These are phyloP conservation scores for Dasyurus viverrinus DNA, from an alignment of 2,113 vertebrate species.

Conservation along the genomic window DNA sequence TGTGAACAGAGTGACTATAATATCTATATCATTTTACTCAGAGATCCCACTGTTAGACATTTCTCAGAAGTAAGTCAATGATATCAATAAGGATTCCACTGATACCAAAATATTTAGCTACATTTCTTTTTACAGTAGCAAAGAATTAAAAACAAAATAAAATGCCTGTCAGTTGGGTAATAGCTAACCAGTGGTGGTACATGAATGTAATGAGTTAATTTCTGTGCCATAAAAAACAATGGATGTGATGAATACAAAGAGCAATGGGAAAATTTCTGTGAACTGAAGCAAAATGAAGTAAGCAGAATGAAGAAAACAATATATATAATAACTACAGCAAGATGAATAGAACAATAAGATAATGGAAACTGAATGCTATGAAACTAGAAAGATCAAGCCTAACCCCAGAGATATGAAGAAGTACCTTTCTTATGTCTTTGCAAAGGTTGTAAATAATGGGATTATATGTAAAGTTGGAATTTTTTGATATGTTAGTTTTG, in stretches of 20 bases:
- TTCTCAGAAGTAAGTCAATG: neutral
- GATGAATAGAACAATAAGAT: neutral
- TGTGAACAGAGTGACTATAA: neutral
- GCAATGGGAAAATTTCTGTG: neutral
- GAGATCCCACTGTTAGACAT: neutral
- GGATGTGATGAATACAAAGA: neutral
- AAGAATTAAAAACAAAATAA: neutral
- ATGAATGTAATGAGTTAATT: neutral
- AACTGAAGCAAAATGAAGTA: neutral
- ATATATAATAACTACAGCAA: neutral
- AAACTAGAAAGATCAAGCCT: neutral
- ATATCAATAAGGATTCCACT: neutral
- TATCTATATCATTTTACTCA: neutral
- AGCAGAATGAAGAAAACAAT: neutral
- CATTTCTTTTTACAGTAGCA: neutral
- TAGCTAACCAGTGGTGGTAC: neutral
- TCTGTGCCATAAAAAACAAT: neutral
- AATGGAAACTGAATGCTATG: neutral
- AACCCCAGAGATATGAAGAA: neutral
- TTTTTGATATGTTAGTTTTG: neutral
- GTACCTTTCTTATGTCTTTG: neutral
- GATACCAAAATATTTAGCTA: neutral
- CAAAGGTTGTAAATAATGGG: neutral
- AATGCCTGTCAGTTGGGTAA: neutral
- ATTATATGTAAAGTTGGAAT: neutral